These are phyloP conservation scores for Diaperis boleti DNA, from an alignment of 2,888 invertebrate genomes.

Conservation along the genomic window DNA sequence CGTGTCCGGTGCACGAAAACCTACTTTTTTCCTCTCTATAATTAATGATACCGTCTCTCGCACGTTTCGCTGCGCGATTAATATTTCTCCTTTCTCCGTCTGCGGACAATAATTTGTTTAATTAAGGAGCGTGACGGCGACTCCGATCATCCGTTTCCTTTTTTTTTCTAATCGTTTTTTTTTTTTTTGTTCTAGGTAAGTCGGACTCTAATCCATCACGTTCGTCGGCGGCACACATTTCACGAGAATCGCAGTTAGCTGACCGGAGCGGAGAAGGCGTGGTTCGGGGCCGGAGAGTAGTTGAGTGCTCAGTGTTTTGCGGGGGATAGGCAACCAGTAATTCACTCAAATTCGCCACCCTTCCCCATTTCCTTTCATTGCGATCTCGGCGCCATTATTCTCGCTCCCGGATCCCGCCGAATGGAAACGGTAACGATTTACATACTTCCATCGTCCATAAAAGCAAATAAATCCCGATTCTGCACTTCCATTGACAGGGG, in stretches of 20 bases:
- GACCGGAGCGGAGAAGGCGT: neutral
- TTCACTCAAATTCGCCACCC: too few relatives aligned
- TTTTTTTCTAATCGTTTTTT: too few relatives aligned
- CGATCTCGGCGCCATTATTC: conserved; percentile 2
- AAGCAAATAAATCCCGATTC: conserved; percentile 1
- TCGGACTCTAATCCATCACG: conserved; percentile 5
- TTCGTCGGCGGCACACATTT: neutral
- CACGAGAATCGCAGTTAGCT: neutral
- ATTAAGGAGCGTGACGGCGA: conserved; percentile 3
- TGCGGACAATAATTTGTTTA: conserved; percentile 6
- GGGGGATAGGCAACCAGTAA: too few relatives aligned
- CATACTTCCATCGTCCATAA: conserved; percentile 1
- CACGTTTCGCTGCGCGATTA: neutral
- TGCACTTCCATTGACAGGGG: neutral
- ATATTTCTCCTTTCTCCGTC: too few relatives aligned
- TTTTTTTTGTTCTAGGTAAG: conserved; percentile 8
- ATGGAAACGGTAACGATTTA: conserved; percentile 4
- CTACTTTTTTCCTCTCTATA: conserved; percentile 10
- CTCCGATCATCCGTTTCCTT: too few relatives aligned
- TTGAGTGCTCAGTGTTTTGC: neutral
- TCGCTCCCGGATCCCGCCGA: neutral
- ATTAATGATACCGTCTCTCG: conserved; percentile 18
- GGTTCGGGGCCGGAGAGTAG: neutral
- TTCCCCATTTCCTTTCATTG: too few relatives aligned
- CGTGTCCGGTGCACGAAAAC: conserved; percentile 14